Evolutionary conservation across 2,888 invertebrate species (phyloP), one percentile per base, ranked within the genome.

Genomic region (Gerris lacustris): DNA sequence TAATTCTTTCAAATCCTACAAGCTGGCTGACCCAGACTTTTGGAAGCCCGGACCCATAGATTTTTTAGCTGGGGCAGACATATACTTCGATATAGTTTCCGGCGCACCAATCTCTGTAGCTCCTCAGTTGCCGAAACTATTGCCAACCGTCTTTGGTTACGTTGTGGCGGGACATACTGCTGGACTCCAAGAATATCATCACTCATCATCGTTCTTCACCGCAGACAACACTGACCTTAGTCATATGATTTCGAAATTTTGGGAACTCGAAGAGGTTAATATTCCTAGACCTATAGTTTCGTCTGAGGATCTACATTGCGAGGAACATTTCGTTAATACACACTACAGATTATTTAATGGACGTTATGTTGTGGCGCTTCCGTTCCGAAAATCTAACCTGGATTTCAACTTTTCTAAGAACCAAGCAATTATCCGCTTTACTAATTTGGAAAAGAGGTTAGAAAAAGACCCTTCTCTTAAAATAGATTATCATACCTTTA

Each of bases 1-100:
- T n/a, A 44, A 68, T 4, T n/a, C 18, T 2, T 68, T 44, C 45
- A 15, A n/a, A 11, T 15, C n/a, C n/a, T 68, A 17, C 45, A 44
- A 43, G 15, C n/a, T 68, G n/a, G 68, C 68, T 18, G 68, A 68
- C 45, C 68, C 68, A 11, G 31, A 45, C 11, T 68, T 68, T 68
- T 45, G n/a, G n/a, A 18, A 68, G 18, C 68, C 68, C 6, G 68
- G 45, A 11, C 68, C 45, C 9, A 45, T 68, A n/a, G 68, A 68
- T 18, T 45, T 68, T 7, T 45, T 68, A 15, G 18, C 47, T 15
- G 68, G 68, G 15, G 68, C 68, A 6, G 68, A 68, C 44, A 45
- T 68, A 18, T 68, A 45, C 45, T 45, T 11, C 45, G 68, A 68
- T n/a, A 68, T 68, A 45, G 18, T 43, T 43, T 17, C 44, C 6